Base-by-base conservation (phyloP, 2,888 invertebrate genomes). In the Epicampocera succincta region DNA sequence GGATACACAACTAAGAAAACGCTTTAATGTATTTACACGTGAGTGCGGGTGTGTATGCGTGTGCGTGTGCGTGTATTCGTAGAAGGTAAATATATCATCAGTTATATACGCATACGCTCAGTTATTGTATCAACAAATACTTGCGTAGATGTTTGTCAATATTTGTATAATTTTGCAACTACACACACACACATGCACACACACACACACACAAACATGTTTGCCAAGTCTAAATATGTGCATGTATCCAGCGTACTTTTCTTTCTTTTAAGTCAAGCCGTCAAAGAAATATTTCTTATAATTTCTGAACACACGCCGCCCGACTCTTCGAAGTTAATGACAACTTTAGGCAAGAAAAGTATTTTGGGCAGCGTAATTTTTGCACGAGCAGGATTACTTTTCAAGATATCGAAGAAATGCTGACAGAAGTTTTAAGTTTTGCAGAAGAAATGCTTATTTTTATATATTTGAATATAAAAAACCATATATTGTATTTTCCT, bases 51-150 rank as follows among this genome's bases (percentile, higher is more conserved):
- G 5, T 50, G 15, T 2, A 29, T 48, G 48, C 8, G 8, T 33
- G 33, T 9, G 8, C 8, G 8, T 33, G 33, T 33, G 5, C 6
- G 33, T 33, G 9, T 9, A 8, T 33, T 4, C 1, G 9, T 33
- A 58, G 48, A 54, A 76, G 42, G 54, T 71, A 77, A 77, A 77
- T 63, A 71, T 63, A 77, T 77, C 77, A 77, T 50, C 15, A 1
- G 40, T 9, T 5, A 13, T 3, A n/a, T 19, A 21, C 15, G 38
- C 38, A 17, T 21, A 52, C 54, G n/a, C 58, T 50, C 3, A 52
- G 12, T 11, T 3, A n/a, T n/a, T 58, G 44, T 46, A 2, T 54
- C 44, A 76, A 58, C 54, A 65, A 54, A 46, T 19, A 15, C 33
- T 56, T 65, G 17, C 42, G 21, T 65, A 54, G 1, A 65, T 33